phyloP scores from a whole-genome alignment of 2,113 vertebrate genomes.

The Epinephelus lanceolatus region DNA sequence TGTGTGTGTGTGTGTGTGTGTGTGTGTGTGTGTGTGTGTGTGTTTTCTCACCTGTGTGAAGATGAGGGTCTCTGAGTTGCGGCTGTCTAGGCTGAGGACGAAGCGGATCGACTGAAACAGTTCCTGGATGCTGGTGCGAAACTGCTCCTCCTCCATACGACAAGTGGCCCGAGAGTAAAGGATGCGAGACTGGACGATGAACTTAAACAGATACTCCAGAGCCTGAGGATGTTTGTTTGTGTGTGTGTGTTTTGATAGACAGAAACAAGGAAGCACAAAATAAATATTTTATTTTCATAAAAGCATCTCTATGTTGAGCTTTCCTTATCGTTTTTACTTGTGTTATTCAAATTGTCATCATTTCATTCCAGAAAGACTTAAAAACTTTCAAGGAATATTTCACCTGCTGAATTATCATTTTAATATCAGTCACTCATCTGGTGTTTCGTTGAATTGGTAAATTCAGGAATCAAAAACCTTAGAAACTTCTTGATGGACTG shows the following conservation, averaged over 20 bases:
- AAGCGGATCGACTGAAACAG: conserved; percentile 99
- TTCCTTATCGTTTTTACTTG: neutral
- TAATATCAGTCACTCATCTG: no score
- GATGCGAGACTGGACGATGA: conserved; percentile 96
- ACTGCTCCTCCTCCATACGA: conserved; percentile 97
- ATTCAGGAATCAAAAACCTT: no score
- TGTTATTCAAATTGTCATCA: no score
- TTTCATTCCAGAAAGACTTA: neutral
- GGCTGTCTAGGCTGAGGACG: conserved; percentile 96
- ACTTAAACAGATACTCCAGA: conserved; percentile 98
- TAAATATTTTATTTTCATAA: neutral
- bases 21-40: no score
- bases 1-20: no score
- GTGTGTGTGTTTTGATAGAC: neutral
- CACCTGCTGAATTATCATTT: no score
- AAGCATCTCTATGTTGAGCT: no score
- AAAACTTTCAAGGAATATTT: neutral
- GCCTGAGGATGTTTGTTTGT: conserved; percentile 82
- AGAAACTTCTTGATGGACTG: no score
- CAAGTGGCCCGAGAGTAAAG: conserved; percentile 97
- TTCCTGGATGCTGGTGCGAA: conserved; percentile 94
- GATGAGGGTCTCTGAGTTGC: conserved; percentile 68
- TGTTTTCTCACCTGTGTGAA: conserved; percentile 75
- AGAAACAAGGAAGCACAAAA: neutral
- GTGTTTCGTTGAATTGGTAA: no score